phyloP scores from a whole-genome alignment of 1,140 invertebrate genomes.

The Caenorhabditis latens region DNA sequence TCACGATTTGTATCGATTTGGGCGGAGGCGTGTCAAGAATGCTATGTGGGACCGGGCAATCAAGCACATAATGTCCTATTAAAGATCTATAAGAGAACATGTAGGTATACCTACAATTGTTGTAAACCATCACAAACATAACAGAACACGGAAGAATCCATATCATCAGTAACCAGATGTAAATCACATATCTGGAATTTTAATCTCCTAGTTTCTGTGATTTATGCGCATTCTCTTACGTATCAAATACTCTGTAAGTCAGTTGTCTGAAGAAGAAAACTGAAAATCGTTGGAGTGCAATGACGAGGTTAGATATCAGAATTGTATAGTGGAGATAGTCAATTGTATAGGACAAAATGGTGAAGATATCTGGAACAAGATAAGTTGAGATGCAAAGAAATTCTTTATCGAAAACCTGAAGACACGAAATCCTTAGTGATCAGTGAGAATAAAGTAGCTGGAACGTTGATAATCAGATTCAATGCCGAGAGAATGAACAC shows the following conservation, averaged over 20 bases:
- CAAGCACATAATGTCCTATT: not conserved
- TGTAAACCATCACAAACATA: not conserved
- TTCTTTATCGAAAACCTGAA: not conserved
- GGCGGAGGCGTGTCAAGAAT: not conserved
- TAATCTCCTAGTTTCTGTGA: not conserved
- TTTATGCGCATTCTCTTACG: not conserved
- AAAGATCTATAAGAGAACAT: not conserved
- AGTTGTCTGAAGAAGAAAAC: not conserved
- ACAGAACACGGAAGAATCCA: not conserved
- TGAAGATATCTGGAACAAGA: not conserved
- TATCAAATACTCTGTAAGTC: not conserved
- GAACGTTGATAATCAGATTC: not conserved
- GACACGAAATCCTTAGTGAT: not conserved
- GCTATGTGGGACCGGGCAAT: not conserved
- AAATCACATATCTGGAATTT: not conserved
- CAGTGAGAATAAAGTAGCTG: constrained; percentile 4
- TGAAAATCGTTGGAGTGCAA: constrained; percentile 2
- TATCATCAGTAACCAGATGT: not conserved
- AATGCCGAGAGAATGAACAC: not conserved
- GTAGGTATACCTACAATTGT: constrained; percentile 2
- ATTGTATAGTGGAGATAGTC: not conserved
- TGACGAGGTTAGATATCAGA: not conserved
- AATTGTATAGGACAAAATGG: not conserved
- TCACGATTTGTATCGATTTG: not conserved
- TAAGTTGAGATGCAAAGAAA: not conserved